phyloP scores from a whole-genome alignment of 1,140 invertebrate genomes.

The Panagrolaimus sp. region DNA sequence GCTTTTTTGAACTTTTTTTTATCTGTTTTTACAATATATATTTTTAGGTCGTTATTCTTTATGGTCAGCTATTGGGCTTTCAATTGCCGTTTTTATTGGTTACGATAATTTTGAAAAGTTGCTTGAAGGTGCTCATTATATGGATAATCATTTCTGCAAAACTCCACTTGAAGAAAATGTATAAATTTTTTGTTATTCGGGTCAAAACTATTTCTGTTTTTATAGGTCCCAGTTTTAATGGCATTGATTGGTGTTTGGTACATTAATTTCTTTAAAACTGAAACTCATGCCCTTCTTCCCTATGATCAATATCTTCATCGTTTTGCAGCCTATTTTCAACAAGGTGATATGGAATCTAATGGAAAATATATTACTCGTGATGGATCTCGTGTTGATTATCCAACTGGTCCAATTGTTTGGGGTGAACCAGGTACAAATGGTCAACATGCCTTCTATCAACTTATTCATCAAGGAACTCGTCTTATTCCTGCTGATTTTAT shows the following conservation, averaged over 20 bases:
- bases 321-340: conserved; percentile 98
- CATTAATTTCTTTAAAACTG: conserved; percentile 84
- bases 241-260: conserved; percentile 94
- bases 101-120: conserved; percentile 92
- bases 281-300: conserved; percentile 89
- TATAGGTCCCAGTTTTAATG: conserved; percentile 83
- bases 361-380: conserved; percentile 75
- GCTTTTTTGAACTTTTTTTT: conserved; percentile 16
- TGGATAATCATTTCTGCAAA: conserved; percentile 86
- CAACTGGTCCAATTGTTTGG: conserved; percentile 87
- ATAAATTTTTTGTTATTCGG: conserved; percentile 56
- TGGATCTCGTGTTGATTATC: conserved; percentile 72
- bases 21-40: conserved; percentile 57
- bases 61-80: conserved; percentile 96
- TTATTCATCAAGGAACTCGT: conserved; percentile 82
- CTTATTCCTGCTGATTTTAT: conserved; percentile 95
- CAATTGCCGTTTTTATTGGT: conserved; percentile 80
- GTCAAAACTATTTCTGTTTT: conserved; percentile 41
- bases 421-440: conserved; percentile 98
- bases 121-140: conserved; percentile 79
- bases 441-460: conserved; percentile 96
- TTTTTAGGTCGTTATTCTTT: conserved; percentile 87
- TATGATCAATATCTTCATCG: conserved; percentile 97
- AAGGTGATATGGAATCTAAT: conserved; percentile 99
- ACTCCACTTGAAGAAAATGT: conserved; percentile 90